Evolutionary conservation across 2,797 vertebrate genomes (phyloP), one percentile per base, ranked within the genome.

Genomic region (Cirrhinus mrigala): DNA sequence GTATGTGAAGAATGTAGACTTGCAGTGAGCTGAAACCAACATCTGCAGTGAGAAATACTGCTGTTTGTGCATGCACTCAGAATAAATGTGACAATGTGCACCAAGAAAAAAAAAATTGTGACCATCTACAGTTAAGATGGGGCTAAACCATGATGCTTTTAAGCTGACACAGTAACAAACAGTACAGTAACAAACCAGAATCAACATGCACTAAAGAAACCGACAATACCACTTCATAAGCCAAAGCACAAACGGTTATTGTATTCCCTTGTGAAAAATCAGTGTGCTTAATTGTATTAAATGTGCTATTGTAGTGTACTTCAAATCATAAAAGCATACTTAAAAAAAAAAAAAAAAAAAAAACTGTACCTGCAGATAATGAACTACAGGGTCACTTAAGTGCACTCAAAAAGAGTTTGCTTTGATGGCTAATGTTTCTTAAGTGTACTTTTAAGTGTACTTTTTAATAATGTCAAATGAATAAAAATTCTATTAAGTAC

Each of bases 1-100:
- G 71, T 22, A 88, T 77, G 76, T 81, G 70, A 86, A 58, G 46
- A 88, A 86, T 66, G 70, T 79, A 18, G 56, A 62, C 58, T 58
- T 64, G 16, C 29, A 82, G n/a, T 79, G 52, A 82, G 56, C 62
- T n/a, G 50, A 66, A 64, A 71, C 58, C 40, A 64, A 54, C 56
- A 46, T 73, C 69, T 60, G 48, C 12, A 20, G 16, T 62, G 54
- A 70, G 22, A 48, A 77, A 50, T 46, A 50, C 40, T 29, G 46
- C 46, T 68, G 44, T 46, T 78, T 48, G 60, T 15, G 24, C 46
- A 52, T 22, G 37, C 27, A 33, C 27, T 7, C 8, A 68, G 7
- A 54, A 33, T 5, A 68, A 52, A 80, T 29, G 8, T 52, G 62
- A 33, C 0, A n/a, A 4, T 37, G 20, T 24, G n/a, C 24, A 52